Evolutionary conservation across 2,113 vertebrate genomes (phyloP).

Genomic region (Periophthalmus modestus): DNA sequence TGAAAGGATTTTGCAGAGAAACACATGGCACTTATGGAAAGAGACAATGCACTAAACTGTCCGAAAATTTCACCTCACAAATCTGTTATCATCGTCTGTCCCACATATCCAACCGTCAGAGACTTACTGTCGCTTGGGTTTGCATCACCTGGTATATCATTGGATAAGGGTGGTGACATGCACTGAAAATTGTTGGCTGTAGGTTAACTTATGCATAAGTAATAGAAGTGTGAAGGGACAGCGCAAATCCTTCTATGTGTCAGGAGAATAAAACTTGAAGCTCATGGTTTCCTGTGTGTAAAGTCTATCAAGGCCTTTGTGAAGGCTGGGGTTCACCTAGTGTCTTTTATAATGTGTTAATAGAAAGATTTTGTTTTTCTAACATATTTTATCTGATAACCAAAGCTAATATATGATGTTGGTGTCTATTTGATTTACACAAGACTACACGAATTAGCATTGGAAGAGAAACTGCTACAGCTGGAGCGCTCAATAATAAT

Average conservation of each 20-base stretch:
- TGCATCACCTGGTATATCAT: neutral
- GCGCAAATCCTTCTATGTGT: constrained; percentile 12
- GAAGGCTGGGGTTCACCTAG: constrained; percentile 29
- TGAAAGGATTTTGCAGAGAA: neutral
- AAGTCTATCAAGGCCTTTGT: constrained; percentile 41
- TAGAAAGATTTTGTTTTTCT: constrained; percentile 33
- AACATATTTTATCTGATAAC: constrained; percentile 42
- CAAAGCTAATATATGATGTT: constrained; percentile 36
- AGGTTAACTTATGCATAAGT: neutral
- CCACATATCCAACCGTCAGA: constrained; percentile 23
- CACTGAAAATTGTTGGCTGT: constrained; percentile 15
- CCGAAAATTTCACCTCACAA: constrained; percentile 30
- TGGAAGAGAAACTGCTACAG: neutral
- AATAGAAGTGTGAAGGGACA: neutral
- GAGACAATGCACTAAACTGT: constrained; percentile 35
- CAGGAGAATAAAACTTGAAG: constrained; percentile 48
- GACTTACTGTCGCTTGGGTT: constrained; percentile 34
- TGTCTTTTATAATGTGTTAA: constrained; percentile 39
- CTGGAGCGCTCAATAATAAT: neutral
- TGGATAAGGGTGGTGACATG: constrained; percentile 22
- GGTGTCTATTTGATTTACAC: constrained; percentile 16
- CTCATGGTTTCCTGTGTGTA: constrained; percentile 5
- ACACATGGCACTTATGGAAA: constrained; percentile 7
- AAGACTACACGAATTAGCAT: neutral
- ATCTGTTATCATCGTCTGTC: constrained; percentile 29